Evolutionary conservation across 2,888 invertebrate genomes (phyloP).

Genomic region (Nomada hirtipes): DNA sequence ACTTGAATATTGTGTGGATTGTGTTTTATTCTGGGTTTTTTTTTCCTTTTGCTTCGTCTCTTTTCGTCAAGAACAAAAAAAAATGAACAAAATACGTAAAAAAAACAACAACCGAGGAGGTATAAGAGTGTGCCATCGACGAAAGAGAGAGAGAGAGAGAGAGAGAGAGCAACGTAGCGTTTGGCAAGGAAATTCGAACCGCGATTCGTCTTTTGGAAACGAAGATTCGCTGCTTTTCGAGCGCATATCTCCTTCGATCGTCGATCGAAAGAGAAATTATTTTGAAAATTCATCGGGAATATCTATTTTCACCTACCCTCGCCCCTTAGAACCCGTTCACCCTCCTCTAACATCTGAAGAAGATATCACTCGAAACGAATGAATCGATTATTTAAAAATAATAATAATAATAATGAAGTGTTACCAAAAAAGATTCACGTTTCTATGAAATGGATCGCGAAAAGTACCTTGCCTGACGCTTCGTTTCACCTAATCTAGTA

Average conservation of each 20-base stretch:
- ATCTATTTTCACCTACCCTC: conserved; percentile 15
- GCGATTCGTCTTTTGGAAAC: neutral
- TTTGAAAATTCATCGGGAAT: conserved; percentile 29
- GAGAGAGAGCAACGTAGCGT: conserved; percentile 49
- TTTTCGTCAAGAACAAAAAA: neutral
- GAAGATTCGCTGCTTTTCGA: neutral
- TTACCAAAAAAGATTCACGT: neutral
- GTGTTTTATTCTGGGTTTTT: conserved; percentile 56
- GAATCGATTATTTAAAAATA: too few relatives aligned
- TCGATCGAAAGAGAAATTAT: conserved; percentile 39
- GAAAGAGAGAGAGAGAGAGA: conserved; percentile 46
- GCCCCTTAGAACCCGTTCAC: neutral
- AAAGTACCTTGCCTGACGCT: conserved; percentile 53
- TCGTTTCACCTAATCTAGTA: conserved; percentile 46
- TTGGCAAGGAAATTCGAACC: conserved; percentile 32
- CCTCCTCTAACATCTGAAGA: neutral
- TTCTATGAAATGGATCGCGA: conserved; percentile 15
- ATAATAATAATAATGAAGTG: neutral
- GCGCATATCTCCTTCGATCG: conserved; percentile 9
- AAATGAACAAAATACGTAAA: conserved; percentile 21
- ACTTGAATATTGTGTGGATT: conserved; percentile 68
- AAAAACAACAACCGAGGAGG: conserved; percentile 43
- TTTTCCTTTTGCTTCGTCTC: neutral
- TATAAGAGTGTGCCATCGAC: conserved; percentile 66
- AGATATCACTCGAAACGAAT: conserved; percentile 2